phyloP scores from a whole-genome alignment of 2,797 vertebrate genomes.

The Forpus xanthops region DNA sequence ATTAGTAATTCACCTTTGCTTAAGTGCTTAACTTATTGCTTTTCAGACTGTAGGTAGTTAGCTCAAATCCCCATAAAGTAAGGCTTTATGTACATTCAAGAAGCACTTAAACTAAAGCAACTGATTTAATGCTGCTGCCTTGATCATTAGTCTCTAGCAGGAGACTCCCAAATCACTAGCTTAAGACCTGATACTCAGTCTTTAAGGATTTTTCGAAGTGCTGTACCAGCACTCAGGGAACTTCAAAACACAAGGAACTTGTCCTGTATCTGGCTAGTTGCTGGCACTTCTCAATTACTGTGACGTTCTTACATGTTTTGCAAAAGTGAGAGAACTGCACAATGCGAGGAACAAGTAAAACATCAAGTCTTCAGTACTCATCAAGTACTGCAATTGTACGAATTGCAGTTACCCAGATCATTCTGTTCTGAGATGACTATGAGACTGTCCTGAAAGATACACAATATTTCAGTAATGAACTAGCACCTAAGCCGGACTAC shows the following conservation, averaged over 20 bases:
- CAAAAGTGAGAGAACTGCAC: not conserved
- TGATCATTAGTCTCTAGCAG: slow-evolving; percentile 43
- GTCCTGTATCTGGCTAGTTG: not conserved
- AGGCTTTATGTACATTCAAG: slow-evolving; percentile 25
- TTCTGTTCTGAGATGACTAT: not conserved
- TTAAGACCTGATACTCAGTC: slow-evolving; percentile 16
- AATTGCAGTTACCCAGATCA: not conserved
- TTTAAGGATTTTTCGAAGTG: slow-evolving; percentile 45
- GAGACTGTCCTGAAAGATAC: not conserved
- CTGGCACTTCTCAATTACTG: not conserved
- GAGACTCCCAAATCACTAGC: slow-evolving; percentile 40
- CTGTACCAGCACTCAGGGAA: slow-evolving; percentile 33
- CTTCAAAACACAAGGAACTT: slow-evolving; percentile 17
- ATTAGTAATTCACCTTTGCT: slow-evolving; percentile 34
- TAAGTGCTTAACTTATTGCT: slow-evolving; percentile 5
- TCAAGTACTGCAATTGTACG: not conserved
- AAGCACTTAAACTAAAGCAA: slow-evolving; percentile 52
- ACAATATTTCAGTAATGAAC: not conserved
- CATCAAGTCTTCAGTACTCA: not conserved
- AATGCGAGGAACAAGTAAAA: not conserved
- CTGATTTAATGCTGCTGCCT: slow-evolving; percentile 58
- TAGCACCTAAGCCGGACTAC: not conserved
- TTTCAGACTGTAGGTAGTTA: slow-evolving; percentile 32
- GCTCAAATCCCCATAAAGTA: slow-evolving; percentile 40
- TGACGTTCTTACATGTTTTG: not conserved